phyloP scores from a whole-genome alignment of 2,888 invertebrate genomes.

The Andrena fulva region DNA sequence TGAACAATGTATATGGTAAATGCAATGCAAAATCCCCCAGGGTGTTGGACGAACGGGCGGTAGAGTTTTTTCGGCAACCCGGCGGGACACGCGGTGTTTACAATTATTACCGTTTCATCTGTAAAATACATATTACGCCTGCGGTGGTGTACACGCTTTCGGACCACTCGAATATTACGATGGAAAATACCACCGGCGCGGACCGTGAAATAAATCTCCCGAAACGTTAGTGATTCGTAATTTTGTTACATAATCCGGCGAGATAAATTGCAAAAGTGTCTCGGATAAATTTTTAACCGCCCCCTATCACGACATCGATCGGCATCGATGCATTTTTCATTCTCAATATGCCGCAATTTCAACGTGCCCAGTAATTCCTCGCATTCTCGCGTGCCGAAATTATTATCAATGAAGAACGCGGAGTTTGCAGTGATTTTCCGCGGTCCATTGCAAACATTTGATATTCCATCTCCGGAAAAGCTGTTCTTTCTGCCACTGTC shows the following conservation, averaged over 20 bases:
- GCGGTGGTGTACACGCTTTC: neutral
- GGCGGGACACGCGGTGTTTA: conserved; percentile 20
- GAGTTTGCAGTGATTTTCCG: neutral
- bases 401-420: neutral
- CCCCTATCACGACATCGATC: neutral
- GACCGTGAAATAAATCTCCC: conserved; percentile 32
- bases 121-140: neutral
- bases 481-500: too few species aligned
- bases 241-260: conserved; percentile 33
- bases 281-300: conserved; percentile 3
- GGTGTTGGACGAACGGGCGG: neutral
- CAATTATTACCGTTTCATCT: conserved; percentile 39
- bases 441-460: too few species aligned
- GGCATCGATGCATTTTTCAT: neutral
- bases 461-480: too few species aligned
- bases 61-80: neutral
- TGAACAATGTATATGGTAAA: conserved; percentile 49
- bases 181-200: conserved; percentile 16
- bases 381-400: neutral
- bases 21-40: conserved; percentile 18
- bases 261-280: conserved; percentile 5
- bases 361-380: neutral
- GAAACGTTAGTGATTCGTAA: conserved; percentile 21
- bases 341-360: neutral
- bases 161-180: conserved; percentile 15